Evolutionary conservation across 2,113 vertebrate species (phyloP).

Genomic region (Anarhynchus alexandrinus): DNA sequence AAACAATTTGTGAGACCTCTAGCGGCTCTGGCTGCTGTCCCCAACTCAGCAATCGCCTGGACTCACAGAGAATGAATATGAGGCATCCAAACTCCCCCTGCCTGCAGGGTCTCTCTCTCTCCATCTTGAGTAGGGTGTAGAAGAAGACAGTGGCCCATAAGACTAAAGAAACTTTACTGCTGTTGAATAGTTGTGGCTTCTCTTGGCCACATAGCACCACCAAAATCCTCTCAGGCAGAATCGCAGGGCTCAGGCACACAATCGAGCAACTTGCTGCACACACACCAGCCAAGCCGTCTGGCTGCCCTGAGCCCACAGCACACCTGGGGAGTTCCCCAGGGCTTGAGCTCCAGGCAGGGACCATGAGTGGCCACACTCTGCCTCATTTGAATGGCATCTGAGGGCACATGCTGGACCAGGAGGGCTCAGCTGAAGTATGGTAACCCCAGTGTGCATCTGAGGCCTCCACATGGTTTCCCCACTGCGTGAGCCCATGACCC

Average conservation of each 20-base stretch:
- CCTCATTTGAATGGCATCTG: not conserved
- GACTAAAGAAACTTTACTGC: not conserved
- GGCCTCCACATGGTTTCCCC: not conserved
- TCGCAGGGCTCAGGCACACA: not conserved
- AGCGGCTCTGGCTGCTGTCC: not conserved
- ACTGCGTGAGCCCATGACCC: not conserved
- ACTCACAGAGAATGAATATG: not conserved
- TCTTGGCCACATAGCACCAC: not conserved
- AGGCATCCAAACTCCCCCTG: not conserved
- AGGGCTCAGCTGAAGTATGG: not conserved
- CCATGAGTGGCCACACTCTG: accelerated
- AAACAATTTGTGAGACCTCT: not conserved
- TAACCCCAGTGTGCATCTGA: not conserved
- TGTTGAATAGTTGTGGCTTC: not conserved
- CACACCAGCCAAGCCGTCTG: not conserved
- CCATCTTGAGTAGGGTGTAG: not conserved
- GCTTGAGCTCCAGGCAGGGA: not conserved
- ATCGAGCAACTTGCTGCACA: not conserved
- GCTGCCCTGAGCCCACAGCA: not conserved
- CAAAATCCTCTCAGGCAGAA: not conserved
- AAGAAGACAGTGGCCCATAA: not conserved
- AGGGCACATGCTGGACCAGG: not conserved
- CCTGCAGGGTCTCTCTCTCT: not conserved
- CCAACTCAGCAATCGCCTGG: not conserved
- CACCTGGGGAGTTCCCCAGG: not conserved